phyloP scores from a whole-genome alignment of 2,113 vertebrate genomes.

The Scytalopus superciliaris region DNA sequence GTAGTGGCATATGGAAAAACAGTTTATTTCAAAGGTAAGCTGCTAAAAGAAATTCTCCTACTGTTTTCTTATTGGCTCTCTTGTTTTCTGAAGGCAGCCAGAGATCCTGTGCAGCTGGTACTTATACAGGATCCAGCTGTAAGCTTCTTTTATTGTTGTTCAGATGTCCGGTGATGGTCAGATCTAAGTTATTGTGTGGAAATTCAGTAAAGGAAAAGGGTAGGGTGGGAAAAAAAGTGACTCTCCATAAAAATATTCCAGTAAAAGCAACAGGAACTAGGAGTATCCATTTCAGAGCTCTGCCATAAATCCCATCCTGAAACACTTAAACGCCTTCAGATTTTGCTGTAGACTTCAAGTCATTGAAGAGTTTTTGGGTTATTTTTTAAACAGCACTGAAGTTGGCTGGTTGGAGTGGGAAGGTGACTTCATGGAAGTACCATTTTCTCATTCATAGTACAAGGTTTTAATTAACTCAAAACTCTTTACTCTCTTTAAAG shows the following conservation, averaged over 20 bases:
- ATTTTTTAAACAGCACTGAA: slow-evolving; percentile 14
- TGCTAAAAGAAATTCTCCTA: slow-evolving; percentile 16
- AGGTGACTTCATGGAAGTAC: not conserved
- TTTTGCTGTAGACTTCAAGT: slow-evolving; percentile 49
- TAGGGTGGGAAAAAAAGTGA: slow-evolving; percentile 79
- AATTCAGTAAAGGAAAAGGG: slow-evolving; percentile 76
- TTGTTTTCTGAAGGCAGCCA: slow-evolving; percentile 17
- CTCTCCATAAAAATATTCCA: slow-evolving; percentile 70
- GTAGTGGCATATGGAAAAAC: not conserved
- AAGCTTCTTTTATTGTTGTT: slow-evolving; percentile 64
- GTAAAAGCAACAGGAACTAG: slow-evolving; percentile 71
- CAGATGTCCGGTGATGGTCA: slow-evolving; percentile 69
- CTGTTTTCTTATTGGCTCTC: slow-evolving; percentile 5
- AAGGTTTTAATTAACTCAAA: not conserved
- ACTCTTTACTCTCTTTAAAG: not conserved
- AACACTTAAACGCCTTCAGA: slow-evolving; percentile 55
- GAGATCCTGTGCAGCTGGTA: slow-evolving; percentile 59
- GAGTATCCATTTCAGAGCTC: slow-evolving; percentile 66
- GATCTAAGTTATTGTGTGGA: slow-evolving; percentile 75
- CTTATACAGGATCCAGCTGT: slow-evolving; percentile 74
- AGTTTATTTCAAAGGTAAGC: slow-evolving; percentile 11
- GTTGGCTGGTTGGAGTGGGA: not conserved
- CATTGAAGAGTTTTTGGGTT: not conserved
- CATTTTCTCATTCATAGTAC: not conserved
- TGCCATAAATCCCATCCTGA: slow-evolving; percentile 61